These are phyloP conservation scores for Plestiodon gilberti DNA, from an alignment of 2,113 vertebrate species.

Conservation along the genomic window DNA sequence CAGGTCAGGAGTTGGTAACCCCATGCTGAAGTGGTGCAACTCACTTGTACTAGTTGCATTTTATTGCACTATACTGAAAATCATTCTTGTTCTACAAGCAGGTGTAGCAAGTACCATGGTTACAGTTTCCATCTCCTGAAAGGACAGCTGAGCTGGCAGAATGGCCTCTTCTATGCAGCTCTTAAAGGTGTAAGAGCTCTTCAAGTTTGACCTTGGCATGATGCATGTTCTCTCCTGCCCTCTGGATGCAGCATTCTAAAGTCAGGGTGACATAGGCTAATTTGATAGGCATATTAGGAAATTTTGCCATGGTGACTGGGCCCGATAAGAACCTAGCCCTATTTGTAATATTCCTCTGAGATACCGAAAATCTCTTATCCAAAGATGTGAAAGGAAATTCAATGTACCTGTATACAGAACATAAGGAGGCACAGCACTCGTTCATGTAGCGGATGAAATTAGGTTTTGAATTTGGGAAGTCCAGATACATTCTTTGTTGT, in stretches of 20 bases:
- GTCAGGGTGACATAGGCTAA: background rate
- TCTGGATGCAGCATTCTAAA: background rate
- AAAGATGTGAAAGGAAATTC: background rate
- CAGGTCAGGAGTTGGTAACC: background rate
- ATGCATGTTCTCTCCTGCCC: background rate
- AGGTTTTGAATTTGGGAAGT: background rate
- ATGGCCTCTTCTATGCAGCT: too few relatives aligned
- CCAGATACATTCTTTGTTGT: background rate
- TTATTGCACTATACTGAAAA: background rate
- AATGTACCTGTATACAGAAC: background rate
- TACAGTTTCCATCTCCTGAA: background rate
- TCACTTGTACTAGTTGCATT: background rate
- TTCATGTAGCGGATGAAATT: background rate
- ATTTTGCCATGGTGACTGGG: background rate
- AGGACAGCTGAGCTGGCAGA: background rate
- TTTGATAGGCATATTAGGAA: background rate
- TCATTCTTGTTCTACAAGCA: background rate
- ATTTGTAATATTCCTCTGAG: background rate
- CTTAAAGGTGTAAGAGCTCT: too few relatives aligned
- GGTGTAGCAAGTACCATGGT: background rate
- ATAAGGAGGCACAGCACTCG: background rate
- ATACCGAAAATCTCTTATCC: background rate
- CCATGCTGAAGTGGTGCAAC: background rate
- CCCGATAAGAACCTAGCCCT: background rate
- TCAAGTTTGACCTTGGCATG: background rate